Percentiles rank a stretch among this genome's conserved stretches.
These are phyloP conservation scores for Anguilla marmorata DNA, from an alignment of 2,797 vertebrate genomes.

Conservation along the genomic window DNA sequence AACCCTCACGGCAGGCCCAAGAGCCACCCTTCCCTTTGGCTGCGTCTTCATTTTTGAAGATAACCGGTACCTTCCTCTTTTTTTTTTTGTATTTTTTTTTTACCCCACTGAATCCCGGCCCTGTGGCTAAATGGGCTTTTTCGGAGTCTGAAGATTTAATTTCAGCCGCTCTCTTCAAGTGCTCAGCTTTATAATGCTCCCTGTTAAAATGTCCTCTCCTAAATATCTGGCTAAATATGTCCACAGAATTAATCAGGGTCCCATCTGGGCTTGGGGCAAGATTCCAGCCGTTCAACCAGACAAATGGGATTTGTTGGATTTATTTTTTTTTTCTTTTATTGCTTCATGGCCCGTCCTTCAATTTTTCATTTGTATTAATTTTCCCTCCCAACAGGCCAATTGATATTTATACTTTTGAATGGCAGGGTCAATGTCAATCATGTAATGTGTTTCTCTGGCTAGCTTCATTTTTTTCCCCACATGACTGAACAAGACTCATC, in stretches of 20 bases:
- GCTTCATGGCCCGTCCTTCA: neutral
- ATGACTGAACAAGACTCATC: neutral
- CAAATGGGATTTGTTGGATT: neutral
- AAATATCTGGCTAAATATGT: neutral
- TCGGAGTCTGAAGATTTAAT: neutral
- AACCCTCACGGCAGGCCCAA: neutral
- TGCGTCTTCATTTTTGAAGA: neutral
- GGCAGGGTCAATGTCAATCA: neutral
- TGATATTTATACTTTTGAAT: neutral
- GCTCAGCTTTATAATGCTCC: neutral
- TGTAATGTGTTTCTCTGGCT: neutral
- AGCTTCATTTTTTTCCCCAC: neutral
- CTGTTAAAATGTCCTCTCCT: neutral
- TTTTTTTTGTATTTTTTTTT: neutral
- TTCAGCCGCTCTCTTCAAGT: neutral
- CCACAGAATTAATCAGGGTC: neutral
- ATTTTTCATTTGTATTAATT: neutral
- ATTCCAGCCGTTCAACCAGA: neutral
- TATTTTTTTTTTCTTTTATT: neutral
- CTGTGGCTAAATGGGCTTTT: neutral
- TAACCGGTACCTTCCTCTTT: neutral
- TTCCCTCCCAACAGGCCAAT: neutral
- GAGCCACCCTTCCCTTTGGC: neutral
- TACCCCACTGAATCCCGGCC: neutral
- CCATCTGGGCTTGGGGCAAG: neutral